phyloP scores from a whole-genome alignment of 2,113 vertebrate species.

The Phyllostomus hastatus region DNA sequence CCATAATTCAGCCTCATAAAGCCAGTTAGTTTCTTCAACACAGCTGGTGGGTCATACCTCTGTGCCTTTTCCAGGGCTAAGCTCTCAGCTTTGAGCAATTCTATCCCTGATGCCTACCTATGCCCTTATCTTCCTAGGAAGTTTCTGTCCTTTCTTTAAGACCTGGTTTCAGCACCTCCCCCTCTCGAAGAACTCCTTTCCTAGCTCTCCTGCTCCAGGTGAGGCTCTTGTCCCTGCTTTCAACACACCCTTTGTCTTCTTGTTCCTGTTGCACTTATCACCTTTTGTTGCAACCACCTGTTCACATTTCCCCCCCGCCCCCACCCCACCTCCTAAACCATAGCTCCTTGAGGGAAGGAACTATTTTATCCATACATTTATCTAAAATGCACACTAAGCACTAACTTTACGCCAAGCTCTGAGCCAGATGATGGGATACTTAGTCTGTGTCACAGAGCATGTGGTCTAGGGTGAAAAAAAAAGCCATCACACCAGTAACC shows the following conservation, averaged over 20 bases:
- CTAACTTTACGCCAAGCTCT: neutral
- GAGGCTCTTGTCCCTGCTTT: neutral
- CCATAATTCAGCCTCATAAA: neutral
- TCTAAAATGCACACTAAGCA: neutral
- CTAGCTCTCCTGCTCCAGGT: neutral
- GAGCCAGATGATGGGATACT: neutral
- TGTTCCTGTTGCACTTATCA: neutral
- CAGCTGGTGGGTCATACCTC: neutral
- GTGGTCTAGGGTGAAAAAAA: neutral
- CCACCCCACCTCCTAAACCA: neutral
- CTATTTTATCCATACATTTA: neutral
- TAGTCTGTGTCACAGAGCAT: neutral
- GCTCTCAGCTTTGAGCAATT: too few relatives aligned
- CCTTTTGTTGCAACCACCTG: neutral
- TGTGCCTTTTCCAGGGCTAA: neutral
- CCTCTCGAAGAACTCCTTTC: neutral
- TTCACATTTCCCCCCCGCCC: neutral
- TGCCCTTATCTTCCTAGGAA: neutral
- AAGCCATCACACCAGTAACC: neutral
- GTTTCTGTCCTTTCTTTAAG: neutral
- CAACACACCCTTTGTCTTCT: neutral
- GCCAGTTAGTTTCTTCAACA: neutral
- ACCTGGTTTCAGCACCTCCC: too few relatives aligned
- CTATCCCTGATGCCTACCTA: neutral
- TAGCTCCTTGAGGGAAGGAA: neutral